These are phyloP conservation scores for Bubalus kerabau DNA, from an alignment of 2,113 vertebrate species.

Conservation along the genomic window DNA sequence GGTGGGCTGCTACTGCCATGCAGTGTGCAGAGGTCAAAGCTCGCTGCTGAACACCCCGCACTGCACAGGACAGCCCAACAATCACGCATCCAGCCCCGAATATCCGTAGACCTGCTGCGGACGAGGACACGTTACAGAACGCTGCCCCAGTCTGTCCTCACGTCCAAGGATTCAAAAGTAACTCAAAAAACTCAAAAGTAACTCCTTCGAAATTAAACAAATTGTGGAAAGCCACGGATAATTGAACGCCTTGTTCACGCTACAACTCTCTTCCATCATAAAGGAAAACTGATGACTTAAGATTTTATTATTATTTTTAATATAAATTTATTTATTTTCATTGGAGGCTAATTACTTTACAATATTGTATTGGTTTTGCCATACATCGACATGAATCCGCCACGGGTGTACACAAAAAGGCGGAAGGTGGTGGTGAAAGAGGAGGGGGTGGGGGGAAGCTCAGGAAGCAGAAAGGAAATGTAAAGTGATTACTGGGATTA, in stretches of 20 bases:
- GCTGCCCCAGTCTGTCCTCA: not conserved
- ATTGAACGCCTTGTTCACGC: not conserved
- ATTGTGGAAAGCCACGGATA: not conserved
- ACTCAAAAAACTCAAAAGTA: not conserved
- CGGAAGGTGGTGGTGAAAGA: accelerated
- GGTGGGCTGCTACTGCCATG: not conserved
- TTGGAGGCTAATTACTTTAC: too few relatives aligned
- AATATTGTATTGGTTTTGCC: too few relatives aligned
- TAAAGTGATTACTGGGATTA: not conserved
- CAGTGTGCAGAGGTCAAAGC: not conserved
- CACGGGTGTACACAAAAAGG: not conserved
- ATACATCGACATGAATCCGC: too few relatives aligned
- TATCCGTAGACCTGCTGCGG: not conserved
- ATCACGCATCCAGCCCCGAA: not conserved
- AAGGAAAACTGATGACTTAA: not conserved
- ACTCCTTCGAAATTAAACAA: not conserved
- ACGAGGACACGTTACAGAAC: not conserved
- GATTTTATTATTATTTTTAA: not conserved
- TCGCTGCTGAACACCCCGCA: not conserved
- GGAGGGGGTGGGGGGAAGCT: not conserved
- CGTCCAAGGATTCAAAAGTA: not conserved
- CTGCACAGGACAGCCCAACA: not conserved
- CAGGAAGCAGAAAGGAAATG: not conserved
- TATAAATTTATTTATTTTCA: too few relatives aligned
- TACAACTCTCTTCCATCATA: not conserved